A percentile compares a stretch with the other conserved stretches of the same genome.
Evolutionary conservation across 2,888 invertebrate genomes (phyloP).

Genomic region (Caenorhabditis sp.): DNA sequence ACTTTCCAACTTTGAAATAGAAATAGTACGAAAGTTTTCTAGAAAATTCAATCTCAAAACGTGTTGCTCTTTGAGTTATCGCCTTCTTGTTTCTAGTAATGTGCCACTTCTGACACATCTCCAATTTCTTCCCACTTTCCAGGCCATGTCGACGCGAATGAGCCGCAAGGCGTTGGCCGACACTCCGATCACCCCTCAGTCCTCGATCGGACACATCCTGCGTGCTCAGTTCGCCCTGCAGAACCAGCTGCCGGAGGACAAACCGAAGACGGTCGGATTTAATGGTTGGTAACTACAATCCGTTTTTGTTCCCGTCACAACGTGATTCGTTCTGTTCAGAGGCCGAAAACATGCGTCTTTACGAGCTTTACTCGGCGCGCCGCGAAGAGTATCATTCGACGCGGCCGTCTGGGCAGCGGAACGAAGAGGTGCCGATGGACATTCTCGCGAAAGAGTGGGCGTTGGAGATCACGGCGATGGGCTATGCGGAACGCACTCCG

Average conservation of each 20-base stretch:
- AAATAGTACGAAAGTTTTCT: too few species aligned
- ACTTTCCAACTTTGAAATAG: conserved; percentile 2
- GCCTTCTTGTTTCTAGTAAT: too few species aligned
- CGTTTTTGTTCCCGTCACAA: too few species aligned
- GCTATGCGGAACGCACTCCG: conserved; percentile 50
- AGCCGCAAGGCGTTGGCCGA: conserved; percentile 14
- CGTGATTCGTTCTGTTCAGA: conserved; percentile 23
- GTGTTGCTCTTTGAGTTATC: too few species aligned
- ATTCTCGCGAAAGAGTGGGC: conserved; percentile 51
- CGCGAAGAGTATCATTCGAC: conserved; percentile 56
- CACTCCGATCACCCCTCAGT: conserved; percentile 8
- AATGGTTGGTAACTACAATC: too few species aligned
- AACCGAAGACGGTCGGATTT: conserved; percentile 55
- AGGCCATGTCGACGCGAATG: conserved; percentile 8
- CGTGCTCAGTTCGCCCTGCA: conserved; percentile 42
- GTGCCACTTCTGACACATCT: too few species aligned
- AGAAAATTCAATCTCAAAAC: too few species aligned
- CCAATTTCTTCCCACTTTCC: not conserved
- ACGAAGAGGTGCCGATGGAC: conserved; percentile 55
- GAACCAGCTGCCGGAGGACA: conserved; percentile 35
- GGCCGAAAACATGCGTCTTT: conserved; percentile 53
- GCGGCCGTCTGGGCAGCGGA: conserved; percentile 45
- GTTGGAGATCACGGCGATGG: conserved; percentile 49
- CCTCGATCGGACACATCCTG: conserved; percentile 48
- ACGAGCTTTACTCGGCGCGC: conserved; percentile 39